These are phyloP conservation scores for Megastigmus dorsalis DNA, from an alignment of 2,888 invertebrate genomes.

Conservation along the genomic window DNA sequence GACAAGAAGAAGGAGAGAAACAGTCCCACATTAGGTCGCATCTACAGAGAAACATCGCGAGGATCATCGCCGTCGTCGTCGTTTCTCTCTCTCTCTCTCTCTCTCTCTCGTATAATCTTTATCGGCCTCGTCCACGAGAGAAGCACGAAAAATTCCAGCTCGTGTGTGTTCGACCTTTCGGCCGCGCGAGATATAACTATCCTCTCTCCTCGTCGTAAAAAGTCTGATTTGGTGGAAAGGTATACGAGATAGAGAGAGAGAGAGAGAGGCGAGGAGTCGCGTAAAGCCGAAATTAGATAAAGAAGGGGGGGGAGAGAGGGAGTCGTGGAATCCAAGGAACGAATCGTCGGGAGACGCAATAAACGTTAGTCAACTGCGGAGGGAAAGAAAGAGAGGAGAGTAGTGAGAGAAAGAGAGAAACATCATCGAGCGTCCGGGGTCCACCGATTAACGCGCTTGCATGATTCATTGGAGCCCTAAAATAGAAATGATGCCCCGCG, in stretches of 20 bases:
- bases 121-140: no score
- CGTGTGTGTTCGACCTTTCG: no score
- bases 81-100: neutral
- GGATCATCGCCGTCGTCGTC: constrained; percentile 23
- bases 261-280: constrained; percentile 28
- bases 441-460: constrained; percentile 38
- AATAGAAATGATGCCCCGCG: constrained; percentile 68
- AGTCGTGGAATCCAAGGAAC: constrained; percentile 54
- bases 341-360: constrained; percentile 56
- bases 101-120: neutral
- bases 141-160: no score
- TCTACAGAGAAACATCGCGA: constrained; percentile 35
- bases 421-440: constrained; percentile 11
- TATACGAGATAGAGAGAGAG: constrained; percentile 39
- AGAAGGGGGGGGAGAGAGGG: constrained; percentile 19
- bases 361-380: constrained; percentile 60
- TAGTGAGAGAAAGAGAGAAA: neutral
- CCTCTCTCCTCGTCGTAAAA: constrained; percentile 48
- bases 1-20: constrained; percentile 11
- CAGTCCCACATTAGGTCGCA: constrained; percentile 48
- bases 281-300: constrained; percentile 49
- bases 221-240: constrained; percentile 50
- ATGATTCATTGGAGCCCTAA: constrained; percentile 66
- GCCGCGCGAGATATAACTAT: no score
- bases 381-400: constrained; percentile 36